phyloP scores from a whole-genome alignment of 2,888 invertebrate species.

The Monochamus alternatus region DNA sequence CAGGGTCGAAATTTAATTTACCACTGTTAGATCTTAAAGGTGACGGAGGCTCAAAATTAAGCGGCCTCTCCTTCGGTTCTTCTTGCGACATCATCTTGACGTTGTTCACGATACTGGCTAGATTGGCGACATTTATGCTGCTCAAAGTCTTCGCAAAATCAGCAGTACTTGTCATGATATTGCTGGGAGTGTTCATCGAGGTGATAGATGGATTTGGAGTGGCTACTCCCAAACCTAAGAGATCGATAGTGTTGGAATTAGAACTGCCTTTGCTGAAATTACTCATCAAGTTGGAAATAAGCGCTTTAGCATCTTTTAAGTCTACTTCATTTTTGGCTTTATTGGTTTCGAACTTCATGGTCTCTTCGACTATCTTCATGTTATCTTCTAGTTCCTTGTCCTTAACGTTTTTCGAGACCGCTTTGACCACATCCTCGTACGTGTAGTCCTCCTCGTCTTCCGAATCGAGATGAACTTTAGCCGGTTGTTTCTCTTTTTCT shows the following conservation, averaged over 20 bases:
- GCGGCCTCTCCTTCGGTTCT: slow-evolving; percentile 27
- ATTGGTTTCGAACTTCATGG: slow-evolving; percentile 55
- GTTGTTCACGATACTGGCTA: slow-evolving; percentile 63
- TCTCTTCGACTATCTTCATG: slow-evolving; percentile 62
- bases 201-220: slow-evolving; percentile 14
- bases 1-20: slow-evolving; percentile 41
- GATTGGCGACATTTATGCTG: slow-evolving; percentile 60
- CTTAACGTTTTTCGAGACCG: slow-evolving; percentile 82
- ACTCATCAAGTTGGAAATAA: slow-evolving; percentile 79
- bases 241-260: slow-evolving; percentile 44
- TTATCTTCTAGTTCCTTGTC: slow-evolving; percentile 75
- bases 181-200: slow-evolving; percentile 35
- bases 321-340: slow-evolving; percentile 64
- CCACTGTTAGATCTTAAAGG: slow-evolving; percentile 12
- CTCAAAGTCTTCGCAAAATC: slow-evolving; percentile 58
- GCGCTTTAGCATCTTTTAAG: slow-evolving; percentile 75
- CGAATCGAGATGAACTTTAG: slow-evolving; percentile 71
- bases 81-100: slow-evolving; percentile 52
- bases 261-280: slow-evolving; percentile 55
- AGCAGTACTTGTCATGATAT: slow-evolving; percentile 52
- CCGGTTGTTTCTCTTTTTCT: slow-evolving; percentile 65
- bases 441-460: slow-evolving; percentile 88
- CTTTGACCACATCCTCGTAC: slow-evolving; percentile 87
- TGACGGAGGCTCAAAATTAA: slow-evolving; percentile 45
- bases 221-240: slow-evolving; percentile 48